Evolutionary conservation across 2,797 vertebrate species (phyloP).

Genomic region (Sebastes jordani): DNA sequence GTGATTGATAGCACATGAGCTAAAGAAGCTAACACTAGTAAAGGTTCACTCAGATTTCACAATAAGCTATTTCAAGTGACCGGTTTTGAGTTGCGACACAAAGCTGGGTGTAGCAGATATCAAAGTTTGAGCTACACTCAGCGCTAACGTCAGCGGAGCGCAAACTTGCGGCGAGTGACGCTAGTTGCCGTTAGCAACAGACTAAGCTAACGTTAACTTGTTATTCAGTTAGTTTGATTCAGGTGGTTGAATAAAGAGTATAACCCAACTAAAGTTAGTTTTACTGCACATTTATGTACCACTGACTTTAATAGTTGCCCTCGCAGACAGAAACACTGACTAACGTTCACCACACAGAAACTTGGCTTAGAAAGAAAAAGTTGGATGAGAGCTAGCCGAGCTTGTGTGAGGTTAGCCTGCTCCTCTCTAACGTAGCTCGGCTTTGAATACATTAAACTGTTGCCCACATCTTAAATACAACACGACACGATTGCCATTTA

Average conservation of each 20-base stretch:
- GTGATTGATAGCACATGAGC: constrained; percentile 36
- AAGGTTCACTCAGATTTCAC: not conserved
- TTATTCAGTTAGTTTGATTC: constrained; percentile 1
- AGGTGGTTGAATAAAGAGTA: not conserved
- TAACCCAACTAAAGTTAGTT: not conserved
- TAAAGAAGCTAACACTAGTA: constrained; percentile 27
- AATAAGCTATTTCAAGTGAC: not conserved
- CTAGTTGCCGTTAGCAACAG: constrained; percentile 17
- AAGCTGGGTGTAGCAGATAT: not conserved
- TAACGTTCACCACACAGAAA: constrained; percentile 9
- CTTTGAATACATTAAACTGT: constrained; percentile 6
- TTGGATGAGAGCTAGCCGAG: constrained; percentile 60
- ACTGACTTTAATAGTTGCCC: fast-evolving
- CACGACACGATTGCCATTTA: fast-evolving
- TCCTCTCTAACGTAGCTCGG: not conserved
- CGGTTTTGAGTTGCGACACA: not conserved
- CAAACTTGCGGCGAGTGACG: constrained; percentile 48
- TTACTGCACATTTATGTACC: fast-evolving
- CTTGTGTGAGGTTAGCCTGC: not conserved
- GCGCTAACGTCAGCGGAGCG: constrained; percentile 31
- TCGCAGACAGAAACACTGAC: not conserved
- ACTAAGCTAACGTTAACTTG: constrained; percentile 39
- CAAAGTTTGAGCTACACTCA: not conserved
- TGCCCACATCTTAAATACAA: not conserved
- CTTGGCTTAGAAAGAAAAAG: constrained; percentile 60